A percentile compares a stretch with the other conserved stretches of the same genome.
These are phyloP conservation scores for Opisthograptis luteolata DNA, from an alignment of 2,888 invertebrate species.

Conservation along the genomic window DNA sequence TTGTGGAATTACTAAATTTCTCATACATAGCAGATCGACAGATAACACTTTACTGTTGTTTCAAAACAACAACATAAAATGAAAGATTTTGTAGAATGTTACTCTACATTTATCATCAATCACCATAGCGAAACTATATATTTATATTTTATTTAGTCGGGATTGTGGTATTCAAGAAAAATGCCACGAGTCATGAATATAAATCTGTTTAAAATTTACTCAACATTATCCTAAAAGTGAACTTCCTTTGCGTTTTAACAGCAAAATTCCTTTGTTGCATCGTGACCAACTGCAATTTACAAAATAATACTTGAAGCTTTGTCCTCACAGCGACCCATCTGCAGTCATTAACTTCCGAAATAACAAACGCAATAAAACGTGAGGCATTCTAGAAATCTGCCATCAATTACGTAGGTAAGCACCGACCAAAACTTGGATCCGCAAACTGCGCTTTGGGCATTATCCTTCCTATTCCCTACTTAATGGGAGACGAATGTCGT, in stretches of 20 bases:
- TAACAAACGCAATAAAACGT: conserved; percentile 38
- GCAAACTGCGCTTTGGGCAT: conserved; percentile 73
- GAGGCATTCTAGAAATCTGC: conserved; percentile 54
- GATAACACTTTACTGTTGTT: too few species aligned
- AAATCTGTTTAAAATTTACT: too few species aligned
- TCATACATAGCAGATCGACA: too few species aligned
- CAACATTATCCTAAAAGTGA: background rate
- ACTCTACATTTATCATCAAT: too few species aligned
- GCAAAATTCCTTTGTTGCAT: background rate
- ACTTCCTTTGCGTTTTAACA: background rate
- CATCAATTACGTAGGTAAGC: conserved; percentile 65
- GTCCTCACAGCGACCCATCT: conserved; percentile 5
- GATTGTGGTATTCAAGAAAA: too few species aligned
- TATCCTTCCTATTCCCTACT: conserved; percentile 74
- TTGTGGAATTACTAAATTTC: too few species aligned
- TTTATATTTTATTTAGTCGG: too few species aligned
- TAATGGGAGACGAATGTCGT: conserved; percentile 79
- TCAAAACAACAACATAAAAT: too few species aligned
- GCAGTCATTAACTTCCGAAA: conserved; percentile 29
- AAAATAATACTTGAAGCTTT: conserved; percentile 6
- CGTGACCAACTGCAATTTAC: conserved; percentile 3
- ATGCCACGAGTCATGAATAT: too few species aligned
- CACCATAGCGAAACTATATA: too few species aligned
- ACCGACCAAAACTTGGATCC: conserved; percentile 67
- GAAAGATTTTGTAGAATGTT: too few species aligned